Evolutionary conservation across 2,113 vertebrate species (phyloP).

Genomic region (Corvus moneduloides): DNA sequence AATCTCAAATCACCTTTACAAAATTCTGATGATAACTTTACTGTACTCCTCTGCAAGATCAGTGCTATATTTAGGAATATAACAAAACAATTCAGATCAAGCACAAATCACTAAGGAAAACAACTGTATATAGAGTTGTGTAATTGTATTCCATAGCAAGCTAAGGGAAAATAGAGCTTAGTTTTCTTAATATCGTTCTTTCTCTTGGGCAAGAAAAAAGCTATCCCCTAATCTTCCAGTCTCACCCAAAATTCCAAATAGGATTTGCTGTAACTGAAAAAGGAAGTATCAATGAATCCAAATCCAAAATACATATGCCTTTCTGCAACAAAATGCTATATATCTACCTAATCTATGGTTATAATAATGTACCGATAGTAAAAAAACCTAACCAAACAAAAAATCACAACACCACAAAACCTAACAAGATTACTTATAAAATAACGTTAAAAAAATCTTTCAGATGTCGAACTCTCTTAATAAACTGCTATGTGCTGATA

Average conservation of each 20-base stretch:
- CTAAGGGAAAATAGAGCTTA: background rate
- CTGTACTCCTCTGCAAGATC: conserved; percentile 45
- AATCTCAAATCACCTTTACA: conserved; percentile 49
- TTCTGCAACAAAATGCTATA: background rate
- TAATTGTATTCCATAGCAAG: background rate
- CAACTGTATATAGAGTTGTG: background rate
- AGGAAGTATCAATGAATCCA: background rate
- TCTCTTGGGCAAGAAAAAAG: background rate
- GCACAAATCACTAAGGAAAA: background rate
- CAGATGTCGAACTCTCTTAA: background rate
- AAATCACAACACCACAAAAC: background rate
- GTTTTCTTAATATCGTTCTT: background rate
- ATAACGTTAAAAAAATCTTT: background rate
- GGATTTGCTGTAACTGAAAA: background rate
- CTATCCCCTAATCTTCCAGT: background rate
- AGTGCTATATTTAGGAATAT: conserved; percentile 44
- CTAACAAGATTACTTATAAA: background rate
- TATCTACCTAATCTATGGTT: background rate
- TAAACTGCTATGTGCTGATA: background rate
- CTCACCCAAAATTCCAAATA: background rate
- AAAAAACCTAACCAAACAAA: background rate
- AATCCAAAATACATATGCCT: background rate
- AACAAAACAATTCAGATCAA: background rate
- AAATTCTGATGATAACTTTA: conserved; percentile 44
- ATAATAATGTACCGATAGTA: background rate